Percentiles rank a stretch among this genome's conserved stretches.
phyloP scores from a whole-genome alignment of 92 coral and sea anemone genomes.

The Actinostola sp. region DNA sequence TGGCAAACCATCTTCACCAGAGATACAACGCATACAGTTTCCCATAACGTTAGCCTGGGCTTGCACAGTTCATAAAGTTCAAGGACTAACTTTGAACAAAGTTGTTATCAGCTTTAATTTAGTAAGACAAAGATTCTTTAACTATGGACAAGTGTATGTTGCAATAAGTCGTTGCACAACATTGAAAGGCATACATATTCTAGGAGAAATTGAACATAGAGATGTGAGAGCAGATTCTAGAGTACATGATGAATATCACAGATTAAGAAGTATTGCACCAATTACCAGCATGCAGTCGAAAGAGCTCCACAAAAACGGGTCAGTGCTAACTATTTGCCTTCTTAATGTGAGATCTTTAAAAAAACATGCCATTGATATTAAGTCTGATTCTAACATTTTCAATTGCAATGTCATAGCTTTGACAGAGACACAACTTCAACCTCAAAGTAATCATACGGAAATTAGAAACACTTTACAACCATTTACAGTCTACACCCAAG shows the following conservation, averaged over 20 bases:
- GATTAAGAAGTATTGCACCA: too few relatives aligned
- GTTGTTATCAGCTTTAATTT: conserved; percentile 59
- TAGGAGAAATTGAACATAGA: conserved; percentile 56
- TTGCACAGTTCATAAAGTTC: conserved; percentile 69
- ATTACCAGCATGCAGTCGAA: background rate
- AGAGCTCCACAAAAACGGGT: background rate
- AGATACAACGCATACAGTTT: conserved; percentile 68
- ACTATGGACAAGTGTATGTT: conserved; percentile 68
- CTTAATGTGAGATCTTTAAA: conserved; percentile 43
- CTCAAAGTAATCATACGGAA: conserved; percentile 16
- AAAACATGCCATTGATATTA: conserved; percentile 65
- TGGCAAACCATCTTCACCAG: conserved; percentile 64
- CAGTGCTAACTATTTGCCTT: conserved; percentile 24
- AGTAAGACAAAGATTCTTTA: conserved; percentile 50
- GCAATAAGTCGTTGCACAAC: conserved; percentile 66
- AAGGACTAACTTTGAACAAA: conserved; percentile 52
- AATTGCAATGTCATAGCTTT: conserved; percentile 37
- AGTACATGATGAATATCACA: too few relatives aligned
- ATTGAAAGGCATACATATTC: conserved; percentile 43
- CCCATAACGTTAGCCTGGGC: conserved; percentile 46
- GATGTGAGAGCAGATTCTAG: too few relatives aligned
- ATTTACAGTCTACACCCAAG: conserved; percentile 41
- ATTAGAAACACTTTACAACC: conserved; percentile 43
- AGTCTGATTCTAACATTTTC: conserved; percentile 30
- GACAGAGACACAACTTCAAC: conserved; percentile 64